These are phyloP conservation scores for Lytechinus variegatus DNA, from an alignment of 35 echinoderm and acorn worm species.

Conservation along the genomic window DNA sequence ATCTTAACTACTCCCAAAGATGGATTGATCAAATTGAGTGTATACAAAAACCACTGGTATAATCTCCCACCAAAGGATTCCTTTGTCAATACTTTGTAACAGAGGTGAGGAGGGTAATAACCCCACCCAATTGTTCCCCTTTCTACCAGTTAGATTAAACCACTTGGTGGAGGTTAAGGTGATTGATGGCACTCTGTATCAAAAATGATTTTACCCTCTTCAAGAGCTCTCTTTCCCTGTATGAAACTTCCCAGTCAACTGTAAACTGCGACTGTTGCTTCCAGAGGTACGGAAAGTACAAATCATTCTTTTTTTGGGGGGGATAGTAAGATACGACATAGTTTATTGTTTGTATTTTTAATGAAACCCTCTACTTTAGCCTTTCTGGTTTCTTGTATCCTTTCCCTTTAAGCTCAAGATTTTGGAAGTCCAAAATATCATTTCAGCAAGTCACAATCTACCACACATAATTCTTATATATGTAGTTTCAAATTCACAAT, in stretches of 20 bases:
- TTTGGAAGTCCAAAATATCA: too few relatives aligned
- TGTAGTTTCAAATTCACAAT: too few relatives aligned
- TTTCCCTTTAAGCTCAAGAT: too few relatives aligned
- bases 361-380: too few relatives aligned
- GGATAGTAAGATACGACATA: too few relatives aligned
- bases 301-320: not conserved
- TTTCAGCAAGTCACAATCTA: too few relatives aligned
- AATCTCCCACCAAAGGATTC: not conserved
- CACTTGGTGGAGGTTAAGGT: conserved; percentile 1
- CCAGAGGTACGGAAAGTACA: not conserved
- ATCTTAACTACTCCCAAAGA: not conserved
- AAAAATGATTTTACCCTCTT: not conserved
- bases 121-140: conserved; percentile 10
- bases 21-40: conserved; percentile 2
- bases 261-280: not conserved
- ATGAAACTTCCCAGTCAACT: not conserved
- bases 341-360: too few relatives aligned
- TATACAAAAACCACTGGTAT: conserved; percentile 30
- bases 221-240: not conserved
- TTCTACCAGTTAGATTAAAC: not conserved
- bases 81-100: not conserved
- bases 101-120: conserved; percentile 42
- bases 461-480: too few relatives aligned
- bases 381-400: too few relatives aligned
- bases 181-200: conserved; percentile 25